These are phyloP conservation scores for Callocephalon fimbriatum DNA, from an alignment of 2,113 vertebrate genomes.

Conservation along the genomic window DNA sequence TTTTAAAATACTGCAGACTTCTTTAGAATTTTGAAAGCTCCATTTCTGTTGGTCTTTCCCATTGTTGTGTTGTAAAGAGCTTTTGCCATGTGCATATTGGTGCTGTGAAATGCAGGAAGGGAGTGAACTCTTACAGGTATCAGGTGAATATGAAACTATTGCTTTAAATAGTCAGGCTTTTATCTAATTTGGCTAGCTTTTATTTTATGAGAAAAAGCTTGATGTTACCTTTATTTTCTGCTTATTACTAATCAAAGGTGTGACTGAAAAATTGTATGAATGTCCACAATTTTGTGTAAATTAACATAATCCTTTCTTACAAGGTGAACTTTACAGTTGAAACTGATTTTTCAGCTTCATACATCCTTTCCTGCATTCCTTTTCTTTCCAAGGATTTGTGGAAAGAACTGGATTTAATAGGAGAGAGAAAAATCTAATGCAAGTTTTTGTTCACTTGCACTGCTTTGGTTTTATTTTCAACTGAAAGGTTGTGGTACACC, in stretches of 20 bases:
- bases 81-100: not conserved
- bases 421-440: not conserved
- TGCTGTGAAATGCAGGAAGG: not conserved
- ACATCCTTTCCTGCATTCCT: not conserved
- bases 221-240: not conserved
- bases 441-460: not conserved
- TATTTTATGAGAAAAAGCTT: not conserved
- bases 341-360: not conserved
- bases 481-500: not conserved
- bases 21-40: not conserved
- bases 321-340: not conserved
- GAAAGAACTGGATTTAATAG: not conserved
- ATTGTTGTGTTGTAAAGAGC: not conserved
- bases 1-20: not conserved
- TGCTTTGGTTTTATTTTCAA: not conserved
- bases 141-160: not conserved
- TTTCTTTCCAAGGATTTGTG: not conserved
- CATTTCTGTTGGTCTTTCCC: not conserved
- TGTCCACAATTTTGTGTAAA: not conserved
- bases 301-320: not conserved
- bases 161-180: not conserved
- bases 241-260: not conserved
- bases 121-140: not conserved
- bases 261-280: not conserved
- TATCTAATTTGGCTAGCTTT: not conserved